These are phyloP conservation scores for Atherinomorus stipes DNA, from an alignment of 2,113 vertebrate genomes.

Conservation along the genomic window DNA sequence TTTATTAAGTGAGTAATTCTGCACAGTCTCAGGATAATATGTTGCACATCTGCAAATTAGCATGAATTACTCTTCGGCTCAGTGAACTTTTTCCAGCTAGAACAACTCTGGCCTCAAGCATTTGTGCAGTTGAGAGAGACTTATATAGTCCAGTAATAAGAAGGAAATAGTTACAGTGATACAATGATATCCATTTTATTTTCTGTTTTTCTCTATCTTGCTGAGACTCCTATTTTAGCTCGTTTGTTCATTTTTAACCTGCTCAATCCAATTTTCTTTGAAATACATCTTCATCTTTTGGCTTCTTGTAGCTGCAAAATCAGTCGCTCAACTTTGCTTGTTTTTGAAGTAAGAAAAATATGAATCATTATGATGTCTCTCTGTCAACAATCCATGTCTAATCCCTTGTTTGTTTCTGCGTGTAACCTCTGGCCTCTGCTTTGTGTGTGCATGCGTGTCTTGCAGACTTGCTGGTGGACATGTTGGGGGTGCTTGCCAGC, in stretches of 20 bases:
- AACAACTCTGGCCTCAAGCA: slow-evolving; percentile 54
- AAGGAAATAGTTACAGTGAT: too few species aligned
- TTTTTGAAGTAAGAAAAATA: neutral
- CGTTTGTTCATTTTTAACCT: slow-evolving; percentile 1
- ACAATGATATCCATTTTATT: too few species aligned
- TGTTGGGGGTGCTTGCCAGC: slow-evolving; percentile 95
- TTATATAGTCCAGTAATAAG: slow-evolving; percentile 34
- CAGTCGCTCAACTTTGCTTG: neutral
- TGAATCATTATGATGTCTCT: neutral
- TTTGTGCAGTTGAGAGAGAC: slow-evolving; percentile 53
- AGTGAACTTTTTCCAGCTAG: slow-evolving; percentile 64
- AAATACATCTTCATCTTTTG: neutral
- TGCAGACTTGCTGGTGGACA: slow-evolving; percentile 96
- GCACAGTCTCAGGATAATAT: slow-evolving; percentile 30
- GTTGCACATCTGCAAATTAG: slow-evolving; percentile 64
- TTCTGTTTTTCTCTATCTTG: too few species aligned
- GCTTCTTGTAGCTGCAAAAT: neutral
- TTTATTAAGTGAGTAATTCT: neutral
- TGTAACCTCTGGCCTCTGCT: slow-evolving; percentile 13
- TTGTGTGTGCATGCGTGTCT: slow-evolving; percentile 21
- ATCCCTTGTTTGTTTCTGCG: neutral
- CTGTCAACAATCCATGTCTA: neutral
- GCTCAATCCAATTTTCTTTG: slow-evolving; percentile 18
- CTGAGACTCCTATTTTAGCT: slow-evolving; percentile 8
- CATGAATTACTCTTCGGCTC: slow-evolving; percentile 63